phyloP scores from a whole-genome alignment of 2,797 vertebrate genomes.

The Peromyscus melanophrys region DNA sequence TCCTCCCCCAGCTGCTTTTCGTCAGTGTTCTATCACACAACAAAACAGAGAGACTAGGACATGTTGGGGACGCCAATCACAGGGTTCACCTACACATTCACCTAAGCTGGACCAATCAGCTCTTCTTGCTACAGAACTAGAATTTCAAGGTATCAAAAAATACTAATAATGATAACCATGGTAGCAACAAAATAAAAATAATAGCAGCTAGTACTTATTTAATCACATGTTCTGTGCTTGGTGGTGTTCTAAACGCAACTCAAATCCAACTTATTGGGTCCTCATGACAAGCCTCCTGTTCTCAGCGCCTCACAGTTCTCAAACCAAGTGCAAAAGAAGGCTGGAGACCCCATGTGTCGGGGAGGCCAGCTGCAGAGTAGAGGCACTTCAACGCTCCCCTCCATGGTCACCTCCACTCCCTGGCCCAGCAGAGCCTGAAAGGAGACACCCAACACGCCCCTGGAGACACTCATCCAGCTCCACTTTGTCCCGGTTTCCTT shows the following conservation, averaged over 20 bases:
- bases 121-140: conserved; percentile 44
- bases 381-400: background rate
- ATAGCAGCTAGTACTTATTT: background rate
- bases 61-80: background rate
- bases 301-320: background rate
- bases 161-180: background rate
- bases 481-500: background rate
- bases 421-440: background rate
- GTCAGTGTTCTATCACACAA: background rate
- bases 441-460: background rate
- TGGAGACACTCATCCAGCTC: background rate
- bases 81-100: background rate
- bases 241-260: background rate
- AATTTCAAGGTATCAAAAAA: conserved; percentile 48
- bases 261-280: background rate
- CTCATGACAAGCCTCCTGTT: background rate
- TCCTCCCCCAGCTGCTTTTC: background rate
- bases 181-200: conserved; percentile 37
- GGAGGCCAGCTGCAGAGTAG: background rate
- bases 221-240: background rate
- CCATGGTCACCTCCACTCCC: background rate
- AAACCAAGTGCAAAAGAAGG: background rate
- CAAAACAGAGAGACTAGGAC: background rate
- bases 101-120: background rate
- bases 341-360: background rate